Percentiles rank a stretch among this genome's conserved stretches.
Conservation (phyloP, 2,888 invertebrate species). For the Pollenia griseotomentosa region DNA sequence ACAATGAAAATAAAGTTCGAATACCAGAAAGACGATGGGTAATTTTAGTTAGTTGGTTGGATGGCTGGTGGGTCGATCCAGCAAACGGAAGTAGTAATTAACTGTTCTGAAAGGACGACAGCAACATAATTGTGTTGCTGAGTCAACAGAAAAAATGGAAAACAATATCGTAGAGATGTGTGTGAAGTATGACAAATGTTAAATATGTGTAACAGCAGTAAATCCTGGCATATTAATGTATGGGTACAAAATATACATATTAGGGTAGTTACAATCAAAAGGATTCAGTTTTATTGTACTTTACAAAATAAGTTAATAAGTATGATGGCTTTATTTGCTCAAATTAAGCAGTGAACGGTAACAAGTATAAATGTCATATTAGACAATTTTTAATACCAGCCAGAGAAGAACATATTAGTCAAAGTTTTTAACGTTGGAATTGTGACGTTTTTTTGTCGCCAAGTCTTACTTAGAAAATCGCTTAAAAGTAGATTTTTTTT, state of each 20-base stretch:
- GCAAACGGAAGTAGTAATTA: constrained; percentile 67
- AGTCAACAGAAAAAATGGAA: constrained; percentile 46
- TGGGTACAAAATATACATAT: neutral
- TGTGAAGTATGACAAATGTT: constrained; percentile 12
- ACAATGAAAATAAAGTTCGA: constrained; percentile 55
- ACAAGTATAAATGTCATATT: no score
- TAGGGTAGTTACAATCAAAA: neutral
- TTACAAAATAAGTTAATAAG: no score
- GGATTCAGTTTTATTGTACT: neutral
- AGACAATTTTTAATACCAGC: no score
- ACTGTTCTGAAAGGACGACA: constrained; percentile 63
- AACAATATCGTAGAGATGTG: neutral
- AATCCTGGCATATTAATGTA: neutral
- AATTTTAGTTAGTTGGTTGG: constrained; percentile 8
- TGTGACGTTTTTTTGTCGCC: no score
- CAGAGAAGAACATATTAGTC: no score
- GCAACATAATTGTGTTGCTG: constrained; percentile 62
- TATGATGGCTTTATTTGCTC: no score
- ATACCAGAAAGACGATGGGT: constrained; percentile 26
- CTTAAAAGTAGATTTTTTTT: no score
- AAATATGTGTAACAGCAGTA: neutral
- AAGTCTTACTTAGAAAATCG: no score
- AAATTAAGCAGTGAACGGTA: no score
- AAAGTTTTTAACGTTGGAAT: no score
- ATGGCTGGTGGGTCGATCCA: constrained; percentile 35